Evolutionary conservation across 2,113 vertebrate genomes (phyloP).

Genomic region (Corythornis cristatus): DNA sequence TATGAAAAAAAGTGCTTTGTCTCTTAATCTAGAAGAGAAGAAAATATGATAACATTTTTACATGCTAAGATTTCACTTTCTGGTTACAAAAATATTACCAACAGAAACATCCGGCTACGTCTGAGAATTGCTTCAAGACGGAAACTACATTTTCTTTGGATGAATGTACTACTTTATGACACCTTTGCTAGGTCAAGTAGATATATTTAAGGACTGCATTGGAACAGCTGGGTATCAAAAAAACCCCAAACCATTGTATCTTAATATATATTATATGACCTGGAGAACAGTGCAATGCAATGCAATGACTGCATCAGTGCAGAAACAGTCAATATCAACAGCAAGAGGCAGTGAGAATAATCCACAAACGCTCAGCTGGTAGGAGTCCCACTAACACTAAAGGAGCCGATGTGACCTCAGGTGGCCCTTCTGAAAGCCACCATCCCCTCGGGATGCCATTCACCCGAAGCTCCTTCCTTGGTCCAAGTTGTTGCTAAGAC

Average conservation of each 20-base stretch:
- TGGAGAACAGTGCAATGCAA: background rate
- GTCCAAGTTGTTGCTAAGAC: background rate
- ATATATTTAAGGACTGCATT: background rate
- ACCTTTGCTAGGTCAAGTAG: background rate
- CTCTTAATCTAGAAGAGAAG: background rate
- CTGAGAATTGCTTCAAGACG: background rate
- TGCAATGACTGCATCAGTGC: background rate
- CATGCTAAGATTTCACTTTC: background rate
- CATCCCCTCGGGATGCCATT: background rate
- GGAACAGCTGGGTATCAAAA: background rate
- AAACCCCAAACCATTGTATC: too few species aligned
- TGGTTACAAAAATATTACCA: background rate
- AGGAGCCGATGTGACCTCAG: background rate
- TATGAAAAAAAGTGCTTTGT: background rate
- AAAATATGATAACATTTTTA: background rate
- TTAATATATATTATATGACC: background rate
- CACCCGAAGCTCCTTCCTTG: background rate
- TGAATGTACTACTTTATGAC: background rate
- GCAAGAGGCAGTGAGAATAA: background rate
- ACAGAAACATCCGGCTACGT: background rate
- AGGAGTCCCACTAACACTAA: background rate
- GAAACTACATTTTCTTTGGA: background rate
- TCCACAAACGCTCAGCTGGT: background rate
- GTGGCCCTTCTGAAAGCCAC: background rate
- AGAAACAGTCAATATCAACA: background rate